A percentile compares a stretch with the other conserved stretches of the same genome.
These are phyloP conservation scores for Caenorhabditis plicata DNA, from an alignment of 2,888 invertebrate species.

Conservation along the genomic window DNA sequence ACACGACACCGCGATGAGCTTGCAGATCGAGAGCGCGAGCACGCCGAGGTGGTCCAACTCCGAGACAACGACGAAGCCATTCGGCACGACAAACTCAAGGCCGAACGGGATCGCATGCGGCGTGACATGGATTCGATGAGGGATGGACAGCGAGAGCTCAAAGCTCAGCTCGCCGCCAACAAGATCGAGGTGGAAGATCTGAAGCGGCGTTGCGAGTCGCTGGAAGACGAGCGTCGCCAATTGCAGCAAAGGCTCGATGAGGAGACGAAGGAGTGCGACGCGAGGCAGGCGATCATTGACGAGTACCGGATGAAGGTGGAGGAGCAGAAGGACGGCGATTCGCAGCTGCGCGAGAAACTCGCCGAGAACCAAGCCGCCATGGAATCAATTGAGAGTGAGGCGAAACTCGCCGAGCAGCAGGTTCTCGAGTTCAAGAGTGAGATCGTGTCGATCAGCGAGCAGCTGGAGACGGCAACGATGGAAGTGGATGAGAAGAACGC, in stretches of 20 bases:
- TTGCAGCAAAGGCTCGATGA: slow-evolving; percentile 18
- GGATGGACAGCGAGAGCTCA: slow-evolving; percentile 18
- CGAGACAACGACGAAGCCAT: slow-evolving; percentile 12
- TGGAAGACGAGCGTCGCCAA: slow-evolving; percentile 27
- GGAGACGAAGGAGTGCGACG: slow-evolving; percentile 23
- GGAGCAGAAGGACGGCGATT: slow-evolving; percentile 30
- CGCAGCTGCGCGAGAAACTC: slow-evolving; percentile 29
- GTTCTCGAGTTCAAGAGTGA: slow-evolving; percentile 21
- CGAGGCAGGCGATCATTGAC: slow-evolving; percentile 21
- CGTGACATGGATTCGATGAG: slow-evolving; percentile 31
- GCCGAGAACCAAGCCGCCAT: slow-evolving; percentile 16
- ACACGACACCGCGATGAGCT: slow-evolving; percentile 41
- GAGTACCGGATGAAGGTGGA: slow-evolving; percentile 32
- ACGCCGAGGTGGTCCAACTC: slow-evolving; percentile 7
- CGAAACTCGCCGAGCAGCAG: slow-evolving; percentile 17
- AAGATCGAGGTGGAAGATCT: slow-evolving; percentile 33
- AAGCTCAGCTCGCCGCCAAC: slow-evolving; percentile 27
- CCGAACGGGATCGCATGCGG: slow-evolving; percentile 22
- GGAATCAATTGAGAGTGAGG: slow-evolving; percentile 15
- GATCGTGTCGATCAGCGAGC: slow-evolving; percentile 13
- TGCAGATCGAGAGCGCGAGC: slow-evolving; percentile 22
- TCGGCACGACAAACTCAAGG: slow-evolving; percentile 9
- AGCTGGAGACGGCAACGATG: slow-evolving; percentile 6
- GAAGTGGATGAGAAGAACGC: slow-evolving; percentile 19
- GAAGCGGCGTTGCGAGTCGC: slow-evolving; percentile 7